phyloP scores from a whole-genome alignment of 2,888 invertebrate species.

The Asteroscopus sphinx region DNA sequence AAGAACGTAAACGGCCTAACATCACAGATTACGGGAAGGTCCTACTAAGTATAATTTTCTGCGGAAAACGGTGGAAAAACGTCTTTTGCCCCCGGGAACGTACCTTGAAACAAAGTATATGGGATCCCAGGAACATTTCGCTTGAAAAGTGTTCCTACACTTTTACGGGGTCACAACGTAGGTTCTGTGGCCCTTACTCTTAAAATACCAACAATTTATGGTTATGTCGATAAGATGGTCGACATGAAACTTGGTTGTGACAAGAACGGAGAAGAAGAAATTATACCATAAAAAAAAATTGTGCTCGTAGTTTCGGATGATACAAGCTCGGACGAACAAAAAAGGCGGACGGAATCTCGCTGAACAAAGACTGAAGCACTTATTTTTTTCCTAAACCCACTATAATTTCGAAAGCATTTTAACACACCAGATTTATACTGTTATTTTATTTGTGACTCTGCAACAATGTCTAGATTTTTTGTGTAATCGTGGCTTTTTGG shows the following conservation, averaged over 20 bases:
- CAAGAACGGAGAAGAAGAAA: constrained; percentile 50
- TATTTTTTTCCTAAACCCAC: no score
- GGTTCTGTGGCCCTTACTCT: constrained; percentile 40
- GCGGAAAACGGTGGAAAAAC: constrained; percentile 51
- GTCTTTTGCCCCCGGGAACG: constrained; percentile 35
- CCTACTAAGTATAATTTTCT: constrained; percentile 53
- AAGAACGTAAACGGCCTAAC: constrained; percentile 17
- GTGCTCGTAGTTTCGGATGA: background rate
- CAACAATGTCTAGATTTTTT: no score
- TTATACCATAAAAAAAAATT: no score
- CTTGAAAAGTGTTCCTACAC: constrained; percentile 47
- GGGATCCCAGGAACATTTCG: constrained; percentile 42
- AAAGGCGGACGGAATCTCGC: no score
- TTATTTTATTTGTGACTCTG: no score
- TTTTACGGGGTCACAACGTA: constrained; percentile 32
- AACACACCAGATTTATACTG: no score
- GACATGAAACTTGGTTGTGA: constrained; percentile 61
- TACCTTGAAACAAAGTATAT: no score
- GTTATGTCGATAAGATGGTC: constrained; percentile 69
- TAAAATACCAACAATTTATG: constrained; percentile 70
- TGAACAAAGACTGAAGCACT: no score
- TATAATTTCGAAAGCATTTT: no score
- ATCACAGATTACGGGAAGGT: constrained; percentile 33
- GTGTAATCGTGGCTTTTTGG: no score
- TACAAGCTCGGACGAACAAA: no score